Evolutionary conservation across 1,140 invertebrate genomes (phyloP), one percentile per base, ranked within the genome.

Genomic region (Aphidius ervi): DNA sequence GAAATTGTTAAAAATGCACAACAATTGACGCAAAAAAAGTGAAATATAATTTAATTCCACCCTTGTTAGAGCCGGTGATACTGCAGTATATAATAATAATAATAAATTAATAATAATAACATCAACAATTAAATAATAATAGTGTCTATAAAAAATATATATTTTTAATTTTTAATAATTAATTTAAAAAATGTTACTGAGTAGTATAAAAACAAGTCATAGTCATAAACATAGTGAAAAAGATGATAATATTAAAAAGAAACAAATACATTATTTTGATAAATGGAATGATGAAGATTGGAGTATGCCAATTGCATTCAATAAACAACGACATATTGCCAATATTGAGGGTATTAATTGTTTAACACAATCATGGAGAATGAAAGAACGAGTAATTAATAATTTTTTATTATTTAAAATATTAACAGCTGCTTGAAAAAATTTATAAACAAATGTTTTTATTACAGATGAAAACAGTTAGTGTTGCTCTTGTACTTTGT

Each of bases 391-490:
- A 83, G 93, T 94, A 81, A 72, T 79, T 42, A 7, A 46, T 43
- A 5, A 16, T 45, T 56, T 59, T 60, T 57, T 41, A 40, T 59
- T 5, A n/a, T 5, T 20, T 5, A 48, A 6, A 20, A 48, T 48
- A 5, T 4, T 0, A 23, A n/a, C 31, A 23, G 47, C 47, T 48
- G 5, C 47, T 52, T 39, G 49, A 49, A 7, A 7, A 39, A 9
- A 52, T 9, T 52, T 39, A 10, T 16, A 16, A 16, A 52, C 10
- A 43, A 43, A 43, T 39, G 23, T 50, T 64, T 58, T 37, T 31
- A 64, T 82, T 82, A 20, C 73, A 94, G 88, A 97, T 97, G 91
- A 97, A 97, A 82, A 99, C 98, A 6, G 95, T 99, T n/a, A 98
- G 95, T 80, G 98, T 99, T 46, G 97, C 96, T 3, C 80, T 99